Base-by-base conservation (phyloP, 2,888 invertebrate species). In the Mythimna albipuncta region DNA sequence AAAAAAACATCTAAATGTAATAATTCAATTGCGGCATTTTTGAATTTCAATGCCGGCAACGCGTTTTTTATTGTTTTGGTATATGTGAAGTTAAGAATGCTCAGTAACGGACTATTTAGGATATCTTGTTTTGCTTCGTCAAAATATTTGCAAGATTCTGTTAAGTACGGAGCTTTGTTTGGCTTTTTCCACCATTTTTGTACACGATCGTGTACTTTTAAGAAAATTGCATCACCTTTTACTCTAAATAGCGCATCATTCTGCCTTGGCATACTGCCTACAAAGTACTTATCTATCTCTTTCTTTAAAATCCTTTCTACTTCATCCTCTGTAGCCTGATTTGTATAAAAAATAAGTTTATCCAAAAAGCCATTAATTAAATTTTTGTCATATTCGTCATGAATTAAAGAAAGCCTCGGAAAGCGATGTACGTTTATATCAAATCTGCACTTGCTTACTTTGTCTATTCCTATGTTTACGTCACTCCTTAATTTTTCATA, bases 181-280 rank as follows among this genome's bases (percentile, higher is more conserved):
- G 67, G 67, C 4, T 67, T 21, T 68, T 85, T 80, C 82, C 87
- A 85, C 87, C 87, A 87, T 9, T 85, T 84, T 65, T 84, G 87
- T 50, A 87, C 52, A 41, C 50, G 66, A 38, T 87, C 81, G n/a
- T 87, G 87, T 54, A 86, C 73, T 64, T 73, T 72, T 16, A 82
- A 65, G 65, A 82, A 87, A 47, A 87, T 77, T 6, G 84, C 79
- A 65, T 82, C 79, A n/a, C 61, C 52, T 75, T 86, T 83, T 7
- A 80, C 41, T 35, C 65, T 72, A 35, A 78, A 67, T 2, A 68
- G 50, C 10, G 71, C 44, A 26, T 77, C 73, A 13, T 62, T 65
- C 63, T 66, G 66, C 9, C 61, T 68, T n/a, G 58, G 44, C 62
- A 62, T 67, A 59, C 54, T 67, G 52, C 57, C 62, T 32, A 72